These are phyloP conservation scores for Phasia obesa DNA, from an alignment of 2,888 invertebrate genomes.

Conservation along the genomic window DNA sequence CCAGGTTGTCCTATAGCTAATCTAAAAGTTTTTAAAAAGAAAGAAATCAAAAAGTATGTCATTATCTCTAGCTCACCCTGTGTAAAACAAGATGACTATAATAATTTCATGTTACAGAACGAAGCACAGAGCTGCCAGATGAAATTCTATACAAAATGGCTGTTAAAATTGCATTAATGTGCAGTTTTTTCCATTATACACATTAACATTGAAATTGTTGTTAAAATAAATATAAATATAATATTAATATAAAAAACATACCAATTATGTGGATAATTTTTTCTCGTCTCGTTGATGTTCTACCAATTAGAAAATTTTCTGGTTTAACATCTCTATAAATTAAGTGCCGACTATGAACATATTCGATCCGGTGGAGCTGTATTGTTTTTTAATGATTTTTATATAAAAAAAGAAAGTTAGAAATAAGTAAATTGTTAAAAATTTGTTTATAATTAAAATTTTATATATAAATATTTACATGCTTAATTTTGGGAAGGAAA, in stretches of 20 bases:
- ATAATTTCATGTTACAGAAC: no score
- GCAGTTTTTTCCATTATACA: no score
- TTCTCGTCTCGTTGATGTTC: slow-evolving; percentile 98
- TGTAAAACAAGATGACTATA: no score
- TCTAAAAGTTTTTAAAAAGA: no score
- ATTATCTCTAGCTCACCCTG: no score
- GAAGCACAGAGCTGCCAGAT: no score
- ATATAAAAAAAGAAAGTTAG: slow-evolving; percentile 25
- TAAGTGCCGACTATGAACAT: slow-evolving; percentile 99
- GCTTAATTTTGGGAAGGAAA: slow-evolving; percentile 23
- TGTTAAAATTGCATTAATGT: no score
- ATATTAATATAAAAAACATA: slow-evolving; percentile 81
- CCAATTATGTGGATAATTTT: slow-evolving; percentile 99
- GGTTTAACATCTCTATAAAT: slow-evolving; percentile 99
- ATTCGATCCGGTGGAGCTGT: slow-evolving; percentile 99
- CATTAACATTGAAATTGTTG: neutral
- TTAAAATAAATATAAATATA: slow-evolving; percentile 11
- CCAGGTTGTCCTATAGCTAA: no score
- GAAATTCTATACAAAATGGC: no score
- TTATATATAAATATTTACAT: slow-evolving; percentile 18
- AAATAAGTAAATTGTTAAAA: slow-evolving; percentile 1
- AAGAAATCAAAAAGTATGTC: no score
- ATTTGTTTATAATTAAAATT: neutral
- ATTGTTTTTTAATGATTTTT: slow-evolving; percentile 23
- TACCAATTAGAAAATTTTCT: slow-evolving; percentile 99